Conservation (phyloP, 2,797 vertebrate genomes). For the Acanthopagrus latus region DNA sequence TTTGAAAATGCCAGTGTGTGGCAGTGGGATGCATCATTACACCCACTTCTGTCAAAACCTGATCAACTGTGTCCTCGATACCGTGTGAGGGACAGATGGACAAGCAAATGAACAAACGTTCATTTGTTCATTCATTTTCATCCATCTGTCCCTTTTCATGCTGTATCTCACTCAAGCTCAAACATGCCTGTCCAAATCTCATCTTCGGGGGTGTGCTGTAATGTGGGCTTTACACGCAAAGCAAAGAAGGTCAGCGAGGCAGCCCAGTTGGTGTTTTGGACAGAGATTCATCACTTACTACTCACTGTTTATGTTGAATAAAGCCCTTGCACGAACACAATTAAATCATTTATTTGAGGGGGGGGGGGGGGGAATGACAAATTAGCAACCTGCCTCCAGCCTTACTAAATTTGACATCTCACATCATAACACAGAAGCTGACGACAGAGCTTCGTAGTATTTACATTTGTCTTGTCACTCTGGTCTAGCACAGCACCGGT, state of each 20-base stretch:
- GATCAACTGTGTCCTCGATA: conserved; percentile 11
- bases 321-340: neutral
- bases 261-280: conserved; percentile 12
- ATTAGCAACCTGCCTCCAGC: conserved; percentile 30
- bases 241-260: conserved; percentile 42
- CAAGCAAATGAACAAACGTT: conserved; percentile 67
- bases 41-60: conserved; percentile 47
- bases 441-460: neutral
- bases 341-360: conserved; percentile 1
- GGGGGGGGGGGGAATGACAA: conserved; percentile 27
- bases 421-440: neutral
- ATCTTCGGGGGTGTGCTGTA: conserved; percentile 35
- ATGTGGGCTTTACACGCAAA: neutral
- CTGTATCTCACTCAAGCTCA: conserved; percentile 44
- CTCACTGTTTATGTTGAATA: neutral
- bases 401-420: conserved; percentile 16
- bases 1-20: conserved; percentile 24
- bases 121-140: conserved; percentile 63
- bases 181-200: conserved; percentile 42
- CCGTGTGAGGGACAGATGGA: conserved; percentile 72
- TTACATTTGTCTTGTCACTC: conserved; percentile 12
- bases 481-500: conserved; percentile 11
- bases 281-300: neutral
- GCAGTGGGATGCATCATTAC: conserved; percentile 54
- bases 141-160: conserved; percentile 66